Evolutionary conservation across 2,888 invertebrate species (phyloP).

Genomic region (Petrolisthes manimaculis): DNA sequence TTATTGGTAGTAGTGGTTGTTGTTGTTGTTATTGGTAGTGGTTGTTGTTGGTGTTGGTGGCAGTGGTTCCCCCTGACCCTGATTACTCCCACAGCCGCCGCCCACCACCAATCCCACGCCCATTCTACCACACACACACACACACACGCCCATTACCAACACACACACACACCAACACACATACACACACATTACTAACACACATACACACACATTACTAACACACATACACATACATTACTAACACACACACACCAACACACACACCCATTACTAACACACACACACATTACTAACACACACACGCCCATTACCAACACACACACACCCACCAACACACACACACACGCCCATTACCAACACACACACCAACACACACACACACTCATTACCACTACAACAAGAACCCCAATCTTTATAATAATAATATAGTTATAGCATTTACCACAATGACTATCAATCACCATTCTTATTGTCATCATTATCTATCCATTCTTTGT

Average conservation of each 20-base stretch:
- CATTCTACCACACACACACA: not conserved
- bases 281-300: slow-evolving; percentile 8
- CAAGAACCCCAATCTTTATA: not conserved
- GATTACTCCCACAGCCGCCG: slow-evolving; percentile 42
- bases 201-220: not conserved
- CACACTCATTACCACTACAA: not conserved
- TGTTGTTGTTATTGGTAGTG: not conserved
- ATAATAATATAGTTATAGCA: no score
- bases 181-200: slow-evolving; percentile 1
- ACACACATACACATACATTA: slow-evolving; percentile 5
- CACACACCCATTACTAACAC: not conserved
- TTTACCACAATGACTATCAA: no score
- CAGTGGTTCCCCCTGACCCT: slow-evolving; percentile 20
- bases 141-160: not conserved
- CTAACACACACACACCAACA: not conserved
- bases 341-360: slow-evolving; percentile 6
- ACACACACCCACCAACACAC: not conserved
- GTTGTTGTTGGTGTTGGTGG: not conserved
- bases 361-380: slow-evolving; percentile 14
- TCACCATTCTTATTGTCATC: no score
- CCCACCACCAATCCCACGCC: slow-evolving; percentile 7
- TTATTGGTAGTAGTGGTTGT: not conserved
- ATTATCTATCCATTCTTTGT: no score
- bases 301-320: not conserved
- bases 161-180: slow-evolving; percentile 8